phyloP scores from a whole-genome alignment of 2,797 vertebrate species.

The Peromyscus melanophrys region DNA sequence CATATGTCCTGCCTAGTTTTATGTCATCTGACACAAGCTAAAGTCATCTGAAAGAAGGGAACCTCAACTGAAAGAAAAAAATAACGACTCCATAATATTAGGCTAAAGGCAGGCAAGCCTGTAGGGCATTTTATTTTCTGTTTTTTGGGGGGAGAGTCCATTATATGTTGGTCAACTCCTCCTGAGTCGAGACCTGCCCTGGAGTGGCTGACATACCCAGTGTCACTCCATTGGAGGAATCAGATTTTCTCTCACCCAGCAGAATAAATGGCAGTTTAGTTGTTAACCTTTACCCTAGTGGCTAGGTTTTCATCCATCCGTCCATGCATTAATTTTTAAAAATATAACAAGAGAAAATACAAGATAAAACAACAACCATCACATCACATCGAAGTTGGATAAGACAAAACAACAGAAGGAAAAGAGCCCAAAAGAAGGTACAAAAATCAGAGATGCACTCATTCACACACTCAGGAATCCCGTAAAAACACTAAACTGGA shows the following conservation, averaged over 20 bases:
- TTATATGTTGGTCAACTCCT: too few species aligned
- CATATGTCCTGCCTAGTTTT: background rate
- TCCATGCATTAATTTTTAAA: background rate
- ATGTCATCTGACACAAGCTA: background rate
- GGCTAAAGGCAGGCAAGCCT: background rate
- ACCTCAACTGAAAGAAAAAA: background rate
- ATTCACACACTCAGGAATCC: background rate
- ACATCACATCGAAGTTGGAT: background rate
- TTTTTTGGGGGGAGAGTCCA: background rate
- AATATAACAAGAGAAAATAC: background rate
- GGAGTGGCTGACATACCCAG: background rate
- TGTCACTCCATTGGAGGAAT: background rate
- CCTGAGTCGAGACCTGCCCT: background rate
- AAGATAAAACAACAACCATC: background rate
- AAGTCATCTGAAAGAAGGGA: background rate
- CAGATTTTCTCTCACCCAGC: background rate
- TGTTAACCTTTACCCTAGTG: background rate
- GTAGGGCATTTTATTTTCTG: background rate
- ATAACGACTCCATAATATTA: background rate
- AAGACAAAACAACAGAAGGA: background rate
- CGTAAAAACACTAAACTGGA: too few species aligned
- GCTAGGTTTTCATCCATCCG: background rate
- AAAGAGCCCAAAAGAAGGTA: background rate
- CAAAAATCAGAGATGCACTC: background rate
- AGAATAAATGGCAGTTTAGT: background rate